These are phyloP conservation scores for Upupa epops DNA, from an alignment of 2,113 vertebrate species.

Conservation along the genomic window DNA sequence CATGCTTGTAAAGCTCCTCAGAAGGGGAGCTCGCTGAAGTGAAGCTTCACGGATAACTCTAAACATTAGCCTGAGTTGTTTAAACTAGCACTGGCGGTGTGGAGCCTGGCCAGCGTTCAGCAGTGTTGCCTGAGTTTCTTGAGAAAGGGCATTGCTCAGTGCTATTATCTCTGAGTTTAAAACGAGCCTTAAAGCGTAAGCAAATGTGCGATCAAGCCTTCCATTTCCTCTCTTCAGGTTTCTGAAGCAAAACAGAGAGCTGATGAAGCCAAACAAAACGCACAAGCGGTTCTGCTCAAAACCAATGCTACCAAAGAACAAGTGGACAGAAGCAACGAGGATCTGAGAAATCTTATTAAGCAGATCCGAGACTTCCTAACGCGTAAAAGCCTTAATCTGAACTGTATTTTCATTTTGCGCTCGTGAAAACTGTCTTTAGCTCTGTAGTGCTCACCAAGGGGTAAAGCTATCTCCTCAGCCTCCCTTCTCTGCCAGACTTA, in stretches of 20 bases:
- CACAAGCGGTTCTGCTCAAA: constrained; percentile 87
- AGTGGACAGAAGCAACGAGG: constrained; percentile 89
- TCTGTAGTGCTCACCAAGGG: neutral
- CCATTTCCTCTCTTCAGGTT: constrained; percentile 76
- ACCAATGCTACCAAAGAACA: constrained; percentile 89
- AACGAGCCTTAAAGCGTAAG: neutral
- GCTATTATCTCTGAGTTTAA: neutral
- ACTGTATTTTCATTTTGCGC: neutral
- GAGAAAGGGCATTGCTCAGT: neutral
- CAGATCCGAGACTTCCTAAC: constrained; percentile 94
- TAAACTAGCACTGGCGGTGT: constrained; percentile 31
- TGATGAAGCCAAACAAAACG: constrained; percentile 88
- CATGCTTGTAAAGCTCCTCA: neutral
- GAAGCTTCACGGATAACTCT: neutral
- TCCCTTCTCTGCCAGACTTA: neutral
- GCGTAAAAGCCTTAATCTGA: constrained; percentile 75
- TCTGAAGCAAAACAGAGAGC: constrained; percentile 90
- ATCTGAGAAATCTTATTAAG: constrained; percentile 89
- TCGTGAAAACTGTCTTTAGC: neutral
- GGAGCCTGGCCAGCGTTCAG: constrained; percentile 10
- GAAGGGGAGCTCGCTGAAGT: neutral
- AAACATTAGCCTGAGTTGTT: constrained; percentile 30
- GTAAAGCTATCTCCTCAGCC: neutral
- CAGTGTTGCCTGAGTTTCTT: constrained; percentile 30
- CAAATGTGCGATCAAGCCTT: neutral